Conservation (phyloP, 2,113 vertebrate species). For the Rhabdomys dilectus region DNA sequence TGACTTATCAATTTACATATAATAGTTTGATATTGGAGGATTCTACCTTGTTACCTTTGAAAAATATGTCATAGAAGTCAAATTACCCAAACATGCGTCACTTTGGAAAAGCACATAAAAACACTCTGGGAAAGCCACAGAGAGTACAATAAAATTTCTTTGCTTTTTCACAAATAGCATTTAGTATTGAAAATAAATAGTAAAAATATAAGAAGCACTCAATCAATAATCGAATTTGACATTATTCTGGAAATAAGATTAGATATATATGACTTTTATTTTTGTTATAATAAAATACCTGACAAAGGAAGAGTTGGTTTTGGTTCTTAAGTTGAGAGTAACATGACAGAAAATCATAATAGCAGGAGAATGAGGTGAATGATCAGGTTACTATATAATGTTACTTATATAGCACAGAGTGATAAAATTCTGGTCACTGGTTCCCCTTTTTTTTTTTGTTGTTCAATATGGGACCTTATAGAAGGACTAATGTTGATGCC, state of each 20-base stretch:
- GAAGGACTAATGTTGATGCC: no score
- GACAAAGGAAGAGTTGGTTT: neutral
- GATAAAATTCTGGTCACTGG: neutral
- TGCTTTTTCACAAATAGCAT: neutral
- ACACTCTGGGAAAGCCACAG: neutral
- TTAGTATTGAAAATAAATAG: neutral
- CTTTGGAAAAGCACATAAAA: neutral
- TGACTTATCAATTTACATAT: neutral
- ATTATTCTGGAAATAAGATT: neutral
- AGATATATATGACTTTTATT: neutral
- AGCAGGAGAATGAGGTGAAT: no score
- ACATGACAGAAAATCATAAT: neutral
- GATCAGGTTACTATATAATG: no score
- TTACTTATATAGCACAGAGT: neutral
- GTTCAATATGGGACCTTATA: fast-evolving
- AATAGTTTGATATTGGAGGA: neutral
- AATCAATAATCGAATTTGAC: neutral
- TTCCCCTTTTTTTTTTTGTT: neutral
- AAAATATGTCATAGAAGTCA: neutral
- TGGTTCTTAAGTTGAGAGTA: neutral
- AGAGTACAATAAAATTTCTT: neutral
- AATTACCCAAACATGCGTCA: neutral
- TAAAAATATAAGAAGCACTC: neutral
- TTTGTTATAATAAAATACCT: neutral
- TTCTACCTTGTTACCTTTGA: neutral